These are phyloP conservation scores for Hylaea fasciaria DNA, from an alignment of 2,888 invertebrate genomes.

Conservation along the genomic window DNA sequence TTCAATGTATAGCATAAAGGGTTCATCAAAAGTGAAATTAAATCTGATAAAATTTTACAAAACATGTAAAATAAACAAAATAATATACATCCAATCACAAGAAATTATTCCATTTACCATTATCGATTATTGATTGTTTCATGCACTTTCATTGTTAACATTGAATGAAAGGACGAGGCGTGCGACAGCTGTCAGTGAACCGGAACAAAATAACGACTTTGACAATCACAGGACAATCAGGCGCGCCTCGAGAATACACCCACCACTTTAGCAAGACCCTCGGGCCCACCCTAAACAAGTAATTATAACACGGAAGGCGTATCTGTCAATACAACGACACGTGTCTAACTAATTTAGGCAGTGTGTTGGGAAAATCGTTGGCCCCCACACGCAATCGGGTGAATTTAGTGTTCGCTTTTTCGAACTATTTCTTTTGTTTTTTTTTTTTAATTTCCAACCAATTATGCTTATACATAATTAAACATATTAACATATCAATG, in stretches of 20 bases:
- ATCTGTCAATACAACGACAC: slow-evolving; percentile 36
- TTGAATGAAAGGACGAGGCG: slow-evolving; percentile 45
- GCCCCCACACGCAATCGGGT: slow-evolving; percentile 40
- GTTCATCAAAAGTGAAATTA: no score
- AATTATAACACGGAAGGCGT: slow-evolving; percentile 41
- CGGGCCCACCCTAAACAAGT: slow-evolving; percentile 27
- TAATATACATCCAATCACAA: no score
- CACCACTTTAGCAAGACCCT: slow-evolving; percentile 45
- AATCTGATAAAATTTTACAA: no score
- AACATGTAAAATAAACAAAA: no score
- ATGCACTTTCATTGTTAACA: slow-evolving; percentile 54
- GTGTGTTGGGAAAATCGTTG: slow-evolving; percentile 32
- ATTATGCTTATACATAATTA: no score
- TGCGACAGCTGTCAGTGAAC: slow-evolving; percentile 56
- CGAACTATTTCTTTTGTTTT: slow-evolving; percentile 37
- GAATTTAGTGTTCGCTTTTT: slow-evolving; percentile 47
- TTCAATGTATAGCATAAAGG: no score
- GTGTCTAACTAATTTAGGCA: slow-evolving; percentile 43
- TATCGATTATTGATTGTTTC: slow-evolving; percentile 42
- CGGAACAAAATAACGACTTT: slow-evolving; percentile 68
- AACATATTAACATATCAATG: no score
- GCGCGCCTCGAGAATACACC: slow-evolving; percentile 54
- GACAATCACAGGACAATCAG: slow-evolving; percentile 59
- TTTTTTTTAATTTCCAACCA: no score
- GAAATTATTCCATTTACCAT: slow-evolving; percentile 14